Conservation (phyloP, 2,888 invertebrate species). For the Eristalinus sepulchralis region DNA sequence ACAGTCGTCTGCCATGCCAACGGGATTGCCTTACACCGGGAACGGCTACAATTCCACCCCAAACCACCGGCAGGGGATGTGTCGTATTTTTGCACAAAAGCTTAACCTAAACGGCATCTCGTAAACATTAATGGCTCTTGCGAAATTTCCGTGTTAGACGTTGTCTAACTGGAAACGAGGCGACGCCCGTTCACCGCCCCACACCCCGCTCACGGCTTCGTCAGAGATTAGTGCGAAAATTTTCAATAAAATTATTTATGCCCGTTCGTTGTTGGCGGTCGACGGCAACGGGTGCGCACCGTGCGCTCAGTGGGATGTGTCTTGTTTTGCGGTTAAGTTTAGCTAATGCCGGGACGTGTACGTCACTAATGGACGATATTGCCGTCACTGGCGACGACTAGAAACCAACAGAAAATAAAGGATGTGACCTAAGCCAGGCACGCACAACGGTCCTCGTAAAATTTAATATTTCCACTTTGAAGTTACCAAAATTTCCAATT, state of each 20-base stretch:
- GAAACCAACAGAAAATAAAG: constrained; percentile 25
- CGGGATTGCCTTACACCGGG: constrained; percentile 56
- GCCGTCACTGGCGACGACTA: neutral
- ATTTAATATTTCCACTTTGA: constrained; percentile 70
- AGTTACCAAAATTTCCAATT: constrained; percentile 66
- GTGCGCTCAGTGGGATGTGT: neutral
- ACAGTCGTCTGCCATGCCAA: constrained; percentile 40
- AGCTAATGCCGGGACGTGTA: constrained; percentile 65
- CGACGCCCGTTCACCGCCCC: neutral
- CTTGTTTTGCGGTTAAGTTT: constrained; percentile 59
- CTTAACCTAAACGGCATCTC: constrained; percentile 70
- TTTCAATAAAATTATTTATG: constrained; percentile 71
- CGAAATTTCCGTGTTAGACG: constrained; percentile 53
- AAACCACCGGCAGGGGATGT: constrained; percentile 27
- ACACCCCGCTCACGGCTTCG: too few relatives aligned
- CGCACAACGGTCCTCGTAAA: constrained; percentile 67
- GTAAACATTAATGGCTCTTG: constrained; percentile 71
- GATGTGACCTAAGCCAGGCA: constrained; percentile 63
- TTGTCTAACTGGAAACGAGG: constrained; percentile 3
- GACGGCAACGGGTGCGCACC: neutral
- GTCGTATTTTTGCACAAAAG: constrained; percentile 65
- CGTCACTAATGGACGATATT: constrained; percentile 62
- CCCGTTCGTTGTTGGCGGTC: constrained; percentile 35
- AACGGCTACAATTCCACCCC: constrained; percentile 6
- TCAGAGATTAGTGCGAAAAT: constrained; percentile 70